Percentiles rank a stretch among this genome's conserved stretches.
Conservation (phyloP, 2,888 invertebrate species). For the Nephrotoma flavescens region DNA sequence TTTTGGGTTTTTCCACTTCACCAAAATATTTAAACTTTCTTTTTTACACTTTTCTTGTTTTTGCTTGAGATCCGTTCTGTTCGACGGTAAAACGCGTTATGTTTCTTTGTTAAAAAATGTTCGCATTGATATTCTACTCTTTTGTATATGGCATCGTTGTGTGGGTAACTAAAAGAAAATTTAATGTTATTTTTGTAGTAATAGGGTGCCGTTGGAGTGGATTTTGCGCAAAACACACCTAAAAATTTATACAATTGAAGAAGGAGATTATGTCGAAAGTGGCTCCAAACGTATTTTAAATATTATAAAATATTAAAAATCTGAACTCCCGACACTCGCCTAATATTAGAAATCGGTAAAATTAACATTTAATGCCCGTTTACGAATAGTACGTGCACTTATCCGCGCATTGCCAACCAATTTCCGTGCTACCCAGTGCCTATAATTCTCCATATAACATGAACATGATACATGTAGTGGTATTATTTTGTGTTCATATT, state of each 20-base stretch:
- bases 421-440: background rate
- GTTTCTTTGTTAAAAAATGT: slow-evolving; percentile 2
- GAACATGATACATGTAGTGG: background rate
- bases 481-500: background rate
- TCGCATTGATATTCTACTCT: background rate
- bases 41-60: background rate
- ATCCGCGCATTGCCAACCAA: background rate
- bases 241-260: background rate
- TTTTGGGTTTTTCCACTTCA: background rate
- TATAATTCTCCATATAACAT: background rate
- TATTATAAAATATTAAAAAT: too few relatives aligned
- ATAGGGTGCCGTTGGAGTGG: background rate
- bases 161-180: background rate
- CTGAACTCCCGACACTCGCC: too few relatives aligned
- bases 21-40: background rate
- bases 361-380: too few relatives aligned
- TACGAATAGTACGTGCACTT: too few relatives aligned
- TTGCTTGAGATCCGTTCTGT: background rate
- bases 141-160: background rate
- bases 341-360: too few relatives aligned
- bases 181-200: background rate
- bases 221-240: background rate
- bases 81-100: slow-evolving; percentile 1
- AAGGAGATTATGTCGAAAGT: background rate
- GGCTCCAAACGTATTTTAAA: too few relatives aligned